Percentiles rank a stretch among this genome's conserved stretches.
Evolutionary conservation across 2,888 invertebrate species (phyloP).

Genomic region (Eudasyphora cyanicolor): DNA sequence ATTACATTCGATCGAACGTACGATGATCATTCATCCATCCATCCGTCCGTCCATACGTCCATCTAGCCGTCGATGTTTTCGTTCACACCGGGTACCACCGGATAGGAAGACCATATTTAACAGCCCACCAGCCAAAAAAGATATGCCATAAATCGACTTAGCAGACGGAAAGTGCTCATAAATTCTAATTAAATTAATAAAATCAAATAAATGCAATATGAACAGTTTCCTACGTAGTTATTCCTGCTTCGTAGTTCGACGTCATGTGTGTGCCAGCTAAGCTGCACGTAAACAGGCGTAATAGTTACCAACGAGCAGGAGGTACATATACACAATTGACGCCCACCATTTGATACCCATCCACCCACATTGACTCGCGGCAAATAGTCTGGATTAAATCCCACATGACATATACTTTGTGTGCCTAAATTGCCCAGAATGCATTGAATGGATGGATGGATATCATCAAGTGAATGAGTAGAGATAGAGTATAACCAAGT

Average conservation of each 20-base stretch:
- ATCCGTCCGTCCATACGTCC: background rate
- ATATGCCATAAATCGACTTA: background rate
- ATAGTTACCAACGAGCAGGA: constrained; percentile 4
- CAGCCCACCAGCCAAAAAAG: background rate
- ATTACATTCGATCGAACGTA: background rate
- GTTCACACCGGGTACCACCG: background rate
- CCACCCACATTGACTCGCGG: background rate
- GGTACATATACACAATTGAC: constrained; percentile 6
- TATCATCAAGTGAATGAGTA: background rate
- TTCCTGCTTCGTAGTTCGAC: background rate
- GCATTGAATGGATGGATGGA: background rate
- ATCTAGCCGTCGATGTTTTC: background rate
- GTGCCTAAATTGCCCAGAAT: background rate
- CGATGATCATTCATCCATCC: background rate
- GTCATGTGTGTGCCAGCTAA: background rate
- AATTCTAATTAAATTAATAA: constrained; percentile 77
- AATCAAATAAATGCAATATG: constrained; percentile 71
- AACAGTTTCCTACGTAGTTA: background rate
- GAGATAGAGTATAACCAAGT: background rate
- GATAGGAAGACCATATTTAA: background rate
- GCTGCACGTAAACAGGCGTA: background rate
- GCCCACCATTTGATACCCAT: constrained; percentile 21
- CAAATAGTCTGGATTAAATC: background rate
- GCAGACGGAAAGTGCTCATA: constrained; percentile 66
- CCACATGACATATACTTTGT: background rate